Evolutionary conservation across 2,888 invertebrate genomes (phyloP).

Genomic region (Agrochola litura): DNA sequence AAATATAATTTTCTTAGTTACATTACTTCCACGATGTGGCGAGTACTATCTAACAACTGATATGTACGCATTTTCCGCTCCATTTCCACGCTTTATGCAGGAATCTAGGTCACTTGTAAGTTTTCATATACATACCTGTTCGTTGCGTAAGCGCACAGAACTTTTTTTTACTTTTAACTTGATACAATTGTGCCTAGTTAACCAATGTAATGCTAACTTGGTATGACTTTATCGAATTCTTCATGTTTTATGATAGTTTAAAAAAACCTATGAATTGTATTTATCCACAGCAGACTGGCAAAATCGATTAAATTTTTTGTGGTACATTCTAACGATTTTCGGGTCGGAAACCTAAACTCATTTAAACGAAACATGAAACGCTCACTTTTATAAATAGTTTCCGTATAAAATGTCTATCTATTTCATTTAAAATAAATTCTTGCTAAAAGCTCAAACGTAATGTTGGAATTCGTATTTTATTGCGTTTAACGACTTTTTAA

Average conservation of each 20-base stretch:
- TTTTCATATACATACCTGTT: constrained; percentile 39
- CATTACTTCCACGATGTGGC: constrained; percentile 21
- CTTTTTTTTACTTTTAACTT: constrained; percentile 27
- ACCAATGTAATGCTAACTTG: constrained; percentile 1
- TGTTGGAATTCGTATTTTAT: constrained; percentile 23
- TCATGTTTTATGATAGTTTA: constrained; percentile 16
- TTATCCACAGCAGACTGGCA: constrained; percentile 70
- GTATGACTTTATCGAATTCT: constrained; percentile 29
- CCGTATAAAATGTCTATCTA: constrained; percentile 30
- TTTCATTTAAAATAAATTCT: constrained; percentile 30
- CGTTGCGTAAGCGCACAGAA: constrained; percentile 31
- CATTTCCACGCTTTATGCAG: constrained; percentile 40
- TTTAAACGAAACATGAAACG: constrained; percentile 71
- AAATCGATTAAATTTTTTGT: constrained; percentile 77
- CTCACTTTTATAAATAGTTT: constrained; percentile 57
- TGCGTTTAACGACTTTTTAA: constrained; percentile 9
- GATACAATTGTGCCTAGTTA: background rate
- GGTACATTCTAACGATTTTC: constrained; percentile 70
- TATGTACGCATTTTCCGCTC: constrained; percentile 50
- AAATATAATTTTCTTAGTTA: constrained; percentile 11
- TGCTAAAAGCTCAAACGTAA: constrained; percentile 8
- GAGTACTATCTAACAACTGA: constrained; percentile 9
- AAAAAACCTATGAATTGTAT: constrained; percentile 31
- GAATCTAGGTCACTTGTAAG: constrained; percentile 55
- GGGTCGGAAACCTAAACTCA: constrained; percentile 77